Percentiles rank a stretch among this genome's conserved stretches.
These are phyloP conservation scores for Stictocephala bisonia DNA, from an alignment of 2,888 invertebrate genomes.

Conservation along the genomic window DNA sequence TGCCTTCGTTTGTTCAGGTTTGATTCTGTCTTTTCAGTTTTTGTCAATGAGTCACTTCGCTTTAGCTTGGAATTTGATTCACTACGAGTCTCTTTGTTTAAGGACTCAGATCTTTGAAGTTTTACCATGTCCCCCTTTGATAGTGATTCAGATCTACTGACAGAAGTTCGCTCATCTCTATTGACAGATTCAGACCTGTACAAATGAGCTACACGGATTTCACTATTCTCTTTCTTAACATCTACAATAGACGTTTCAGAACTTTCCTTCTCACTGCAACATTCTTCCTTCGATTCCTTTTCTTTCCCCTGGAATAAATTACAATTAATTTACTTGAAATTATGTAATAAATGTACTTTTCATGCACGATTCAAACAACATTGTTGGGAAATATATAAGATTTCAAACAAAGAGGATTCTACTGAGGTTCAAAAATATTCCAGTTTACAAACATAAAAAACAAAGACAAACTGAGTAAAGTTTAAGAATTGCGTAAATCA, in stretches of 20 bases:
- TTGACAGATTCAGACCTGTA: constrained; percentile 55
- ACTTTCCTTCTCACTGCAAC: constrained; percentile 50
- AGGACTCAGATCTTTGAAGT: constrained; percentile 72
- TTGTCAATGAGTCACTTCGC: constrained; percentile 74
- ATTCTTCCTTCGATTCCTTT: constrained; percentile 51
- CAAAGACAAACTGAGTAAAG: too few species aligned
- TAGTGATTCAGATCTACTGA: constrained; percentile 59
- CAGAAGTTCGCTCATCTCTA: constrained; percentile 65
- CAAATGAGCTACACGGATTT: constrained; percentile 42
- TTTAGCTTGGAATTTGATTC: constrained; percentile 64
- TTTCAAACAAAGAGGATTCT: too few species aligned
- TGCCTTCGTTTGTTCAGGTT: constrained; percentile 79
- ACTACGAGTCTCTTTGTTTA: constrained; percentile 67
- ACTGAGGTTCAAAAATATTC: too few species aligned
- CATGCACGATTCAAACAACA: too few species aligned
- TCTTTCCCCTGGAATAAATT: constrained; percentile 34
- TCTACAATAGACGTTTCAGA: constrained; percentile 27
- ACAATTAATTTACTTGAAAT: too few species aligned
- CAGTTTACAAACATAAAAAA: too few species aligned
- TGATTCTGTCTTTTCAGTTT: constrained; percentile 82
- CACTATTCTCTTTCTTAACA: neutral
- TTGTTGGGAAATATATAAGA: too few species aligned
- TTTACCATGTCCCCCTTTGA: constrained; percentile 63
- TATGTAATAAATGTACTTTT: too few species aligned
- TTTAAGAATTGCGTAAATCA: too few species aligned